phyloP scores from a whole-genome alignment of 2,888 invertebrate species.

The Acronicta alni region DNA sequence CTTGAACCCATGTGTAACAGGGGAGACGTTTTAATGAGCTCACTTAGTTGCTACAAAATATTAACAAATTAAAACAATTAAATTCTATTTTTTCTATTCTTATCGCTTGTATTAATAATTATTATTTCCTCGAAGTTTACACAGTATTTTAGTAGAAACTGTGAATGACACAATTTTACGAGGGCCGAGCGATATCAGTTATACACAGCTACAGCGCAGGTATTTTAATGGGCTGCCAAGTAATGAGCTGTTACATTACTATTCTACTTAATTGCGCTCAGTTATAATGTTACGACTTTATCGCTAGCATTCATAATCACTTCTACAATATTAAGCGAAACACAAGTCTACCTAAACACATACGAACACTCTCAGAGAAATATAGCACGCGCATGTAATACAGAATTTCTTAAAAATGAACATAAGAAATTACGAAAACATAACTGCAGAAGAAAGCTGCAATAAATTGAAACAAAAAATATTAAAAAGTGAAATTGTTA shows the following conservation, averaged over 20 bases:
- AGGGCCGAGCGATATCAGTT: conserved; percentile 1
- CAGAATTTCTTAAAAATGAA: neutral
- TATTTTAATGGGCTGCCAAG: conserved; percentile 25
- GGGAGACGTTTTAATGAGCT: conserved; percentile 14
- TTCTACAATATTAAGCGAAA: conserved; percentile 10
- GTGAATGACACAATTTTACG: conserved; percentile 17
- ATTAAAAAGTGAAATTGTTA: conserved; percentile 28
- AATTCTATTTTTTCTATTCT: neutral
- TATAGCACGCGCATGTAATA: neutral
- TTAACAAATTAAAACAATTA: neutral
- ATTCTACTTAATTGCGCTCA: conserved; percentile 24
- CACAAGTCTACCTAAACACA: neutral
- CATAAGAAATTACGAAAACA: neutral
- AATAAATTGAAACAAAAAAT: conserved; percentile 9
- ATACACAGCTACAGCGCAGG: neutral
- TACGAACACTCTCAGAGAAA: neutral
- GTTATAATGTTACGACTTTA: conserved; percentile 11
- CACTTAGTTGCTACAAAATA: neutral
- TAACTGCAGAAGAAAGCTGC: conserved; percentile 32
- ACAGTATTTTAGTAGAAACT: conserved; percentile 13
- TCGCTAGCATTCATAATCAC: neutral
- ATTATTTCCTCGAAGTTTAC: conserved; percentile 10
- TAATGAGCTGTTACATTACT: conserved; percentile 27
- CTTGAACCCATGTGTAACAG: conserved; percentile 14
- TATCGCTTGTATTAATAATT: conserved; percentile 12